Percentiles rank a stretch among this genome's conserved stretches.
phyloP scores from a whole-genome alignment of 2,797 vertebrate species.

The Synaphobranchus kaupii region DNA sequence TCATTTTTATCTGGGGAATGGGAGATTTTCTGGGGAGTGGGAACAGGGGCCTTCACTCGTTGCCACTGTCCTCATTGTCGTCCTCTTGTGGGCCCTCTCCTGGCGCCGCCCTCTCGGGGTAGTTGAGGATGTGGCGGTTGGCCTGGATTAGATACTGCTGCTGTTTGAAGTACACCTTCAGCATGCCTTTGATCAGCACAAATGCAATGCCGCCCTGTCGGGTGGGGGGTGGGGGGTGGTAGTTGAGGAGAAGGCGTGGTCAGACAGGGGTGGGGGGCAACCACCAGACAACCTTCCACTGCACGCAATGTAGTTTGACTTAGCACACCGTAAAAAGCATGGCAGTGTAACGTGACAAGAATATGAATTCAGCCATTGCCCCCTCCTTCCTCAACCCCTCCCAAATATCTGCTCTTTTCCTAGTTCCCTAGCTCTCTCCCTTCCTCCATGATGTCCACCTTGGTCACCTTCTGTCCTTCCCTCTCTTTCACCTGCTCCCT shows the following conservation, averaged over 20 bases:
- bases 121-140: conserved; percentile 73
- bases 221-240: too few relatives aligned
- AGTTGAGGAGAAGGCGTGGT: not conserved
- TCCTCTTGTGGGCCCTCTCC: conserved; percentile 45
- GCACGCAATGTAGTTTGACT: not conserved
- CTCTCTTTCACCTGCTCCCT: not conserved
- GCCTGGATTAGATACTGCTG: conserved; percentile 74
- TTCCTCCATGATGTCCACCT: not conserved
- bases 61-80: conserved; percentile 66
- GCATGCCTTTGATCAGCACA: conserved; percentile 72
- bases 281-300: not conserved
- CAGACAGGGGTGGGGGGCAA: not conserved
- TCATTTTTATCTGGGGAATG: not conserved
- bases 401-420: not conserved
- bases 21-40: not conserved
- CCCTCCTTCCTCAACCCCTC: not conserved
- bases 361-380: not conserved
- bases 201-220: conserved; percentile 74
- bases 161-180: conserved; percentile 80
- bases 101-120: conserved; percentile 51
- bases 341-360: not conserved
- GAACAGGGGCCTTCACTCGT: conserved; percentile 51
- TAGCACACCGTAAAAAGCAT: not conserved
- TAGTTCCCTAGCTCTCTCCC: not conserved
- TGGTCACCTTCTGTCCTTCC: not conserved